Evolutionary conservation across 92 coral and sea anemone genomes (phyloP).

Genomic region (Plumapathes pennacea): DNA sequence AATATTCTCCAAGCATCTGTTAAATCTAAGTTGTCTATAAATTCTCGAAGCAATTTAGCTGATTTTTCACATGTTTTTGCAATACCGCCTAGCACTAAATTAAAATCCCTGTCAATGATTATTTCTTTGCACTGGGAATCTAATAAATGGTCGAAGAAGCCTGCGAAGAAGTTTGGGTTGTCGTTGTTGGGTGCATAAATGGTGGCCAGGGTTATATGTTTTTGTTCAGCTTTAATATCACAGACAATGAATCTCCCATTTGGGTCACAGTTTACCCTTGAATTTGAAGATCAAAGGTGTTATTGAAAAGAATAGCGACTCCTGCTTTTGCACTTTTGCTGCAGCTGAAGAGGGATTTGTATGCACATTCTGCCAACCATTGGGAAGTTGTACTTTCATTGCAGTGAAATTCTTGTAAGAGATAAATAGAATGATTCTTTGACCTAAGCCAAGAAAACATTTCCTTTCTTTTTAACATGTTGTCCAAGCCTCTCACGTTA

Average conservation of each 20-base stretch:
- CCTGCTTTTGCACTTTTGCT: conserved; percentile 22
- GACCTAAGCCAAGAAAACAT: conserved; percentile 19
- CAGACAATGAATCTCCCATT: conserved; percentile 14
- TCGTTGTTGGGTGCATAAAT: conserved; percentile 13
- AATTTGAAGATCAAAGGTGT: conserved; percentile 10
- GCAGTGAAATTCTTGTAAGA: conserved; percentile 28
- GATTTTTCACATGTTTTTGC: conserved; percentile 37
- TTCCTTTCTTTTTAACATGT: conserved; percentile 22
- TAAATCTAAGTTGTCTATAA: conserved; percentile 1
- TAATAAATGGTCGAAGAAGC: not conserved
- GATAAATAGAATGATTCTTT: conserved; percentile 3
- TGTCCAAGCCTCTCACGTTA: conserved; percentile 15
- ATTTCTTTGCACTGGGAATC: conserved; percentile 17
- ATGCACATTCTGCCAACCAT: conserved; percentile 33
- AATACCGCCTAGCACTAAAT: conserved; percentile 31
- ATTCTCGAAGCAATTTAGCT: conserved; percentile 11
- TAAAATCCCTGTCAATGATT: conserved; percentile 16
- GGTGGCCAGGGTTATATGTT: conserved; percentile 5
- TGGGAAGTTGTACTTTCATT: not conserved
- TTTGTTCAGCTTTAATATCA: conserved; percentile 7
- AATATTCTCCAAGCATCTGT: conserved; percentile 15
- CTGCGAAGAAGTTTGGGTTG: conserved; percentile 6
- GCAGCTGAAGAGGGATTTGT: conserved; percentile 13
- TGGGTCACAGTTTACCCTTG: too few relatives aligned
- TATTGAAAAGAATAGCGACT: conserved; percentile 29